Evolutionary conservation across 2,888 invertebrate species (phyloP), one percentile per base, ranked within the genome.

Genomic region (Leptinotarsa peninsularis): DNA sequence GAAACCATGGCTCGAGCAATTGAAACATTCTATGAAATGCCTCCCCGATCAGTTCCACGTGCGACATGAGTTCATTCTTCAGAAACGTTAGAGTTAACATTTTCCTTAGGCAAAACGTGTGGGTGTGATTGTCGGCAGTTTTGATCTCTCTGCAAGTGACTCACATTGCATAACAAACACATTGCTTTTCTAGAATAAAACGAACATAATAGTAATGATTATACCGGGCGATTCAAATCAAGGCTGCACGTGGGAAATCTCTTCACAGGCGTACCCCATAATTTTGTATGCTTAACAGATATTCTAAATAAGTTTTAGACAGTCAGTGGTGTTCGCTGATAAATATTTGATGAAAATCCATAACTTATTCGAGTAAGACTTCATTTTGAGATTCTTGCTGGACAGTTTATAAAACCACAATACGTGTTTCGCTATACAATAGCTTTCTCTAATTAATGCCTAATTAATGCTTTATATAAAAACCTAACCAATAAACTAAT

Each of bases 121-220:
- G 49, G 74, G 77, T 67, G 77, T 67, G 74, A 63, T 63, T 67
- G 70, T 72, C 77, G 77, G 77, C 70, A 15, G 67, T 67, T 73
- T 75, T 77, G 77, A 77, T 75, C 74, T 70, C 72, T 66, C 72
- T 54, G 67, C 66, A 67, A 75, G 52, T 75, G 77, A 77, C 73
- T 75, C 72, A 75, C 68, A 67, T 77, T 77, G 77, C 77, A 75
- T 75, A 77, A 77, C 60, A 56, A 74, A 71, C 68, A 50, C 50
- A 52, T 66, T 68, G 75, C 75, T 74, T 76, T 76, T 73, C 66
- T 70, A 67, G 58, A 71, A 70, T 69, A 69, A 73, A 73, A 66
- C 69, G 63, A 50, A 54, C 60, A 52, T 73, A 73, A 69, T 69
- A 69, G 68, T 73, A 73, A 73, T 73, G 73, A 73, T 66, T 73